Percentiles rank a stretch among this genome's conserved stretches.
Evolutionary conservation across 2,888 invertebrate species (phyloP).

Genomic region (Aricia artaxerxes): DNA sequence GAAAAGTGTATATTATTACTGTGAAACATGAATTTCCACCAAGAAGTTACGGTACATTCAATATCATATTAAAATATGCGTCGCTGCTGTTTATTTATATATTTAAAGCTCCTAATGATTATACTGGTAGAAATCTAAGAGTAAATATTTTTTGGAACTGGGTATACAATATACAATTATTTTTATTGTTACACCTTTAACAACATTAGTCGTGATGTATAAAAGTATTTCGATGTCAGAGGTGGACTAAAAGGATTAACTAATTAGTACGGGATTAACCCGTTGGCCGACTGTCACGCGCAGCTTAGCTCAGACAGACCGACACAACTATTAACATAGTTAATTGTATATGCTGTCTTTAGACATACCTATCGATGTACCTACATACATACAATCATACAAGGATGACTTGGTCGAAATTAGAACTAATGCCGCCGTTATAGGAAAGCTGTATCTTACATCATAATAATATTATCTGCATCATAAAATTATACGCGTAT

Average conservation of each 20-base stretch:
- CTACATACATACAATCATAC: neutral
- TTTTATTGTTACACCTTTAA: neutral
- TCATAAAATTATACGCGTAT: too few relatives aligned
- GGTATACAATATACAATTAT: too few relatives aligned
- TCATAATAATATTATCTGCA: too few relatives aligned
- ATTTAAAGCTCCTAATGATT: too few relatives aligned
- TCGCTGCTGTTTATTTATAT: too few relatives aligned
- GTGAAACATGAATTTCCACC: too few relatives aligned
- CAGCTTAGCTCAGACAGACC: constrained; percentile 1
- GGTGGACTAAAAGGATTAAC: constrained; percentile 1
- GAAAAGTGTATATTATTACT: too few relatives aligned
- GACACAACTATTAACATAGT: neutral
- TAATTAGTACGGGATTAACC: neutral
- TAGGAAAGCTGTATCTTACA: too few relatives aligned
- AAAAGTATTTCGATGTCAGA: neutral
- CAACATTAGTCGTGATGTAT: neutral
- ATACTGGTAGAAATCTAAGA: too few relatives aligned
- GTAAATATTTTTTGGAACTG: too few relatives aligned
- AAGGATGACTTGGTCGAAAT: neutral
- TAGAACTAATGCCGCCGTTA: neutral
- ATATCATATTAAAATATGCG: neutral
- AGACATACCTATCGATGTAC: neutral
- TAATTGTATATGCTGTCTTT: neutral
- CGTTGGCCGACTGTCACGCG: neutral
- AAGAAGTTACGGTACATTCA: too few relatives aligned